Conservation (phyloP, 2,888 invertebrate species). For the Brachypalpus laphriformis region DNA sequence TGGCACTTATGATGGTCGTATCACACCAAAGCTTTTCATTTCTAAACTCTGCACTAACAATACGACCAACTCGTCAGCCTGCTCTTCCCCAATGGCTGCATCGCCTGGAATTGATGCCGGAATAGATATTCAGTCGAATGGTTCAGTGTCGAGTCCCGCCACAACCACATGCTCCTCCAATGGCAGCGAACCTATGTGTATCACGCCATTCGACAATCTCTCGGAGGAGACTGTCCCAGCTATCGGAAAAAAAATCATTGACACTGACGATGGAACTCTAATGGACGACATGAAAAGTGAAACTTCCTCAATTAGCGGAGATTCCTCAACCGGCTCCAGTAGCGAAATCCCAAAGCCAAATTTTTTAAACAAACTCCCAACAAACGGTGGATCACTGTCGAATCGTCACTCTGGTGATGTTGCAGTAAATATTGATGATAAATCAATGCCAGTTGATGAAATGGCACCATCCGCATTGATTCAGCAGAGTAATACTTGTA, state of each 20-base stretch:
- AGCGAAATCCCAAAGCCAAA: constrained; percentile 61
- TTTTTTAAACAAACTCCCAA: constrained; percentile 67
- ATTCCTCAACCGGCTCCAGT: constrained; percentile 39
- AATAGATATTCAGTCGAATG: constrained; percentile 75
- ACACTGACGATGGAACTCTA: constrained; percentile 79
- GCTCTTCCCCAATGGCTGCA: constrained; percentile 81
- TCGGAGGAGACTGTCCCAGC: constrained; percentile 76
- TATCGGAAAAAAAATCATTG: constrained; percentile 56
- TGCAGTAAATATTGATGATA: constrained; percentile 30
- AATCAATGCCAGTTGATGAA: constrained; percentile 38
- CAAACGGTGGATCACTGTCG: constrained; percentile 3
- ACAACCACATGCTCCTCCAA: constrained; percentile 76
- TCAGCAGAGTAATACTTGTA: constrained; percentile 45
- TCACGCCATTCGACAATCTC: constrained; percentile 78
- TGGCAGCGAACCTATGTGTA: constrained; percentile 79
- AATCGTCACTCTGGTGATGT: not conserved
- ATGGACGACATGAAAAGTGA: constrained; percentile 82
- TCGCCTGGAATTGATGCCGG: constrained; percentile 78
- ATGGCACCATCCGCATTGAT: constrained; percentile 1
- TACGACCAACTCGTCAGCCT: constrained; percentile 78
- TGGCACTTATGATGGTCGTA: constrained; percentile 82
- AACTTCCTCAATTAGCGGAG: constrained; percentile 79
- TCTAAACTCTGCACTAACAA: constrained; percentile 81
- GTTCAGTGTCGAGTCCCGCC: constrained; percentile 69
- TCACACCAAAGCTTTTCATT: constrained; percentile 82